These are phyloP conservation scores for Eupithecia abbreviata DNA, from an alignment of 2,888 invertebrate species.

Conservation along the genomic window DNA sequence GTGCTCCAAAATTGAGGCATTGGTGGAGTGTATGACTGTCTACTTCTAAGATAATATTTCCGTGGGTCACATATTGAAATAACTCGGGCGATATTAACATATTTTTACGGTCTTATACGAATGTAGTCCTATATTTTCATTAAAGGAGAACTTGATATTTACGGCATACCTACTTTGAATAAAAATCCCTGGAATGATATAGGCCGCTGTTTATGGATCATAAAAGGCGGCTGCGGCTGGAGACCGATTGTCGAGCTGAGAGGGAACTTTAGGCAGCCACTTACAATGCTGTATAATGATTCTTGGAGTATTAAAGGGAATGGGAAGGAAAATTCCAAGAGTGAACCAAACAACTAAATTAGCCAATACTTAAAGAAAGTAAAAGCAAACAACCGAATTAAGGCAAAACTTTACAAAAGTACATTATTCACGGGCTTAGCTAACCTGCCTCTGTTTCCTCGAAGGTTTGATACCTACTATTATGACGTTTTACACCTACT, in stretches of 20 bases:
- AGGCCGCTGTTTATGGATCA: slow-evolving; percentile 60
- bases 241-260: slow-evolving; percentile 50
- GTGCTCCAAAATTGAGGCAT: background rate
- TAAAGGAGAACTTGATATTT: slow-evolving; percentile 56
- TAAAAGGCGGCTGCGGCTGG: slow-evolving; percentile 54
- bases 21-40: background rate
- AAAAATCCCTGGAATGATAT: slow-evolving; percentile 59
- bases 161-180: slow-evolving; percentile 55
- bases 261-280: slow-evolving; percentile 54
- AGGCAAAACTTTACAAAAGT: background rate
- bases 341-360: slow-evolving; percentile 11
- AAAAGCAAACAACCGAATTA: slow-evolving; percentile 4
- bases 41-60: background rate
- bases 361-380: slow-evolving; percentile 11
- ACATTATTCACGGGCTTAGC: background rate
- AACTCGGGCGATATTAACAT: background rate
- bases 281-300: slow-evolving; percentile 52
- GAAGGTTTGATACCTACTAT: background rate
- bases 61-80: slow-evolving; percentile 2
- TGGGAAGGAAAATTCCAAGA: slow-evolving; percentile 36
- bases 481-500: background rate
- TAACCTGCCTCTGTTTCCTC: background rate
- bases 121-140: slow-evolving; percentile 53
- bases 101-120: slow-evolving; percentile 16
- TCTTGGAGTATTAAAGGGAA: slow-evolving; percentile 53